Conservation (phyloP, 2,797 vertebrate genomes). For the Microcaecilia unicolor region DNA sequence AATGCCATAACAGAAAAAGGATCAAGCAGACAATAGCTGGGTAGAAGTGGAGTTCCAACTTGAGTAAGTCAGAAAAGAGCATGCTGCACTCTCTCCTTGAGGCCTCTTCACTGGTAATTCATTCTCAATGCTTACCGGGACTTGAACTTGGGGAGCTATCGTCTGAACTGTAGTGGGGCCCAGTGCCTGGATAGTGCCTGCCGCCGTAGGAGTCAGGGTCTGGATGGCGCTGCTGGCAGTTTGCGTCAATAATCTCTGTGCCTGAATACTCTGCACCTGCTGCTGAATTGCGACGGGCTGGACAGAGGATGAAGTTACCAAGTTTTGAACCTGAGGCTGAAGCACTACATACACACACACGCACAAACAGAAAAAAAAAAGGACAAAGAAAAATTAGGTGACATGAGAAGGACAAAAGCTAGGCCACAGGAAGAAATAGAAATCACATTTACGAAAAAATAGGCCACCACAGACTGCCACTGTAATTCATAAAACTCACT, state of each 20-base stretch:
- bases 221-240: conserved; percentile 62
- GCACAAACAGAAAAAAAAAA: too few species aligned
- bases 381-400: too few species aligned
- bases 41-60: not conserved
- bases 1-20: too few species aligned
- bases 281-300: conserved; percentile 90
- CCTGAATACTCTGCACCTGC: conserved; percentile 67
- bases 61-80: not conserved
- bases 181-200: conserved; percentile 57
- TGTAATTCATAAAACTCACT: too few species aligned
- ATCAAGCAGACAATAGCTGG: too few species aligned
- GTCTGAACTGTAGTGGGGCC: conserved; percentile 70
- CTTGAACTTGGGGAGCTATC: conserved; percentile 79
- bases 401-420: too few species aligned
- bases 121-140: conserved; percentile 50
- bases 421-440: too few species aligned
- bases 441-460: too few species aligned
- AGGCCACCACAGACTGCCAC: too few species aligned
- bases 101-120: too few species aligned
- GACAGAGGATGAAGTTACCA: conserved; percentile 82
- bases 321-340: conserved; percentile 87
- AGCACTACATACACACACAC: conserved; percentile 60
- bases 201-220: conserved; percentile 55
- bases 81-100: too few species aligned
- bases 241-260: conserved; percentile 75